Conservation (phyloP, 2,797 vertebrate species). For the Pipistrellus kuhlii region DNA sequence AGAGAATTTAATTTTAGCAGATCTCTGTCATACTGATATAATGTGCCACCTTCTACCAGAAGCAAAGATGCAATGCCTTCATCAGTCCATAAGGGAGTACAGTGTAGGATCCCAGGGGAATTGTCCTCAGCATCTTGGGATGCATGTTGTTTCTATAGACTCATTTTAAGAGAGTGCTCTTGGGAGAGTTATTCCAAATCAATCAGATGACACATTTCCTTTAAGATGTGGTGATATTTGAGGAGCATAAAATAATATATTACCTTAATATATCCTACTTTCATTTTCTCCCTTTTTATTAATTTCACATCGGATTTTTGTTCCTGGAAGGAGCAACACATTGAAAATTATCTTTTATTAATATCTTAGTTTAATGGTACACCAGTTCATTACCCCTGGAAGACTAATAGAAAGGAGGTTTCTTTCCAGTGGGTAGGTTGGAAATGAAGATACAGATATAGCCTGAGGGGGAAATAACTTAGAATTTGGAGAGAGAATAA, state of each 20-base stretch:
- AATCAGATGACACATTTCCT: background rate
- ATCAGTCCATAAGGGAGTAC: background rate
- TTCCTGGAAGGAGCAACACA: background rate
- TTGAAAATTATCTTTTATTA: background rate
- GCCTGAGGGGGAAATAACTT: background rate
- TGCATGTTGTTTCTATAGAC: background rate
- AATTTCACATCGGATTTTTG: background rate
- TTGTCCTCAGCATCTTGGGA: background rate
- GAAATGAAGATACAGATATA: slow-evolving; percentile 22
- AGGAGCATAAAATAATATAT: background rate
- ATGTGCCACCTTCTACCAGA: background rate
- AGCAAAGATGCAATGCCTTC: background rate
- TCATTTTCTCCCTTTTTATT: background rate
- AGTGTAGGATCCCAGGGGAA: background rate
- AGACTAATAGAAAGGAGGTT: background rate
- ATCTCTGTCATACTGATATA: background rate
- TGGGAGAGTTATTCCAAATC: background rate
- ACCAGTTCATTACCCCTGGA: background rate
- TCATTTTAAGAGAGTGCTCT: background rate
- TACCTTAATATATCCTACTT: background rate
- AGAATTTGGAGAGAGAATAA: background rate
- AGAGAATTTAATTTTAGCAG: background rate
- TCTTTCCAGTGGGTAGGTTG: background rate
- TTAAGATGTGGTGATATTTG: background rate
- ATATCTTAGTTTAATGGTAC: background rate